phyloP scores from a whole-genome alignment of 2,888 invertebrate species.

The Zhengitettix transpicula region DNA sequence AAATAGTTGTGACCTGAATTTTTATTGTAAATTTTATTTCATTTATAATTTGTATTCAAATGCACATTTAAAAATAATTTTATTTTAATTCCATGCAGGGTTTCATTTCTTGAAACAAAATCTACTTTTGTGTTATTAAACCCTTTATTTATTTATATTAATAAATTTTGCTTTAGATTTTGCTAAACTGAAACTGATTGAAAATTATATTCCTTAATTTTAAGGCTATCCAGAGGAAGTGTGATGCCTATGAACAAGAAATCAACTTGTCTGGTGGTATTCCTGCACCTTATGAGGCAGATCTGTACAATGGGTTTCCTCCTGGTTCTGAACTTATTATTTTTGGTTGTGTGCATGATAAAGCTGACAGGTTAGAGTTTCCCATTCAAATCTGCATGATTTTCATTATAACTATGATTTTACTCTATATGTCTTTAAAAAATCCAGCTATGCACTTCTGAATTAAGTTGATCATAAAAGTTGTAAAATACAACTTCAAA shows the following conservation, averaged over 20 bases:
- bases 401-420: too few relatives aligned
- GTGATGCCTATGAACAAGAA: constrained; percentile 32
- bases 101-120: too few relatives aligned
- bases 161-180: background rate
- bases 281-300: constrained; percentile 39
- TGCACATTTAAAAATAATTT: too few relatives aligned
- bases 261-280: constrained; percentile 54
- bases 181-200: background rate
- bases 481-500: too few relatives aligned
- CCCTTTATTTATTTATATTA: background rate
- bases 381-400: background rate
- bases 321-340: constrained; percentile 51
- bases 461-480: too few relatives aligned
- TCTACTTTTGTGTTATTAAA: background rate
- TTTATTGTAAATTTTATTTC: too few relatives aligned
- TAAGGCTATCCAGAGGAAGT: constrained; percentile 1
- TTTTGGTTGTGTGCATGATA: constrained; percentile 55
- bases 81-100: too few relatives aligned
- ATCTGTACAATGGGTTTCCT: constrained; percentile 55
- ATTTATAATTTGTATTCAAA: too few relatives aligned
- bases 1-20: too few relatives aligned
- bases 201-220: background rate
- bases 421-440: too few relatives aligned
- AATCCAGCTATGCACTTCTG: too few relatives aligned
- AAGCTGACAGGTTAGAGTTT: constrained; percentile 40